Evolutionary conservation across 1,140 invertebrate genomes (phyloP).

Genomic region (Drosophila virilis): DNA sequence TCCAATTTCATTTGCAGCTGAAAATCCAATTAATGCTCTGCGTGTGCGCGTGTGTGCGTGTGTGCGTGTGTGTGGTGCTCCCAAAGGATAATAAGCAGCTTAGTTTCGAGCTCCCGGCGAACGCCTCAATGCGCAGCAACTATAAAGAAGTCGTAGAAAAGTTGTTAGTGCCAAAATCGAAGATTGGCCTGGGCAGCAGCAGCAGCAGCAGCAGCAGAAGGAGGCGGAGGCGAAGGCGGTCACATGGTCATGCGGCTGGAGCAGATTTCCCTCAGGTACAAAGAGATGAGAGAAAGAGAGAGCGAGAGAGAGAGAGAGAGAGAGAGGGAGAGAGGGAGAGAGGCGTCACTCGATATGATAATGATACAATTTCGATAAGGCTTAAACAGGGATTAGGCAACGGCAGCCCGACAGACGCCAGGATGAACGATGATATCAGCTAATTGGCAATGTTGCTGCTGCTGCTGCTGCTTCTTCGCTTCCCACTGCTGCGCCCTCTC

Average conservation of each 20-base stretch:
- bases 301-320: conserved; percentile 26
- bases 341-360: conserved; percentile 77
- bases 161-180: conserved; percentile 71
- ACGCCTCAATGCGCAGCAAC: conserved; percentile 35
- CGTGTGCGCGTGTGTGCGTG: background rate
- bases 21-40: conserved; percentile 68
- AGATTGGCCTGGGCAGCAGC: background rate
- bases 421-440: conserved; percentile 71
- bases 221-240: background rate
- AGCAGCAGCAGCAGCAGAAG: too few species aligned
- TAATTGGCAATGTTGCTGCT: conserved; percentile 61
- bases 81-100: conserved; percentile 77
- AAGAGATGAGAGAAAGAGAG: background rate
- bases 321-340: conserved; percentile 36
- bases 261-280: conserved; percentile 73
- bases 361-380: conserved; percentile 80
- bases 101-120: conserved; percentile 49
- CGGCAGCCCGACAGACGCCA: conserved; percentile 1
- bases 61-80: conserved; percentile 15
- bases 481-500: background rate
- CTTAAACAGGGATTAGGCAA: conserved; percentile 70
- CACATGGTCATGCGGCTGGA: conserved; percentile 41
- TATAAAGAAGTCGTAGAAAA: conserved; percentile 60
- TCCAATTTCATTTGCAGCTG: conserved; percentile 24
- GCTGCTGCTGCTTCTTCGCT: background rate